Base-by-base conservation (phyloP, 2,113 vertebrate genomes). In the Callopanchax toddi region DNA sequence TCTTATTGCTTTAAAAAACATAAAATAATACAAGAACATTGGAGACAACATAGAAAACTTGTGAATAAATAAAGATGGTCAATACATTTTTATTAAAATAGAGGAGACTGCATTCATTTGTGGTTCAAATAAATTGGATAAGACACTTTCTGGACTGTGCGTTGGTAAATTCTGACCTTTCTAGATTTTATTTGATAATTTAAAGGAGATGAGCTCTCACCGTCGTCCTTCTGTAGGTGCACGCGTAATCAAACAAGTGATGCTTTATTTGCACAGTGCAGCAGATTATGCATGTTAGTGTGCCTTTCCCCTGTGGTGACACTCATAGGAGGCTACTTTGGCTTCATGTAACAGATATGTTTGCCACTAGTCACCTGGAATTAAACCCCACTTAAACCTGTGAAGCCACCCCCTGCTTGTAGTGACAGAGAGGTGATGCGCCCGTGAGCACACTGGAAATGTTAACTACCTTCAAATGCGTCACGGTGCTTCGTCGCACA, bases 381-480 rank as follows among this genome's bases (percentile, higher is more conserved):
- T 40, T 11, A 67, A 64, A 43, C 36, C 56, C 65, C 43, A 44
- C 62, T 77, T 68, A 34, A 58, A 73, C 76, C 61, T 23, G 32
- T 44, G 48, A 68, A 15, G 36, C n/a, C 61, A 10, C 62, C 58
- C 74, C 66, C 71, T 78, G 71, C 68, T 56, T 11, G 48, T 51
- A 75, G 50, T 36, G 66, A 63, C 50, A n/a, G 55, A 59, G 68
- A 62, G 23, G 45, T 32, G 46, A 83, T 66, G 61, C 74, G 75
- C 66, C 50, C 18, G 37, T 22, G 34, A 73, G 15, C 42, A 21
- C 9, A 50, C 51, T 23, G 18, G 17, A 75, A 74, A 45, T 60
- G 74, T 53, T 60, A 75, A 78, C 39, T 22, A 57, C 51, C 4
- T 59, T 21, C 42, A 71, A 82, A 82, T 73, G 61, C 43, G 29